Evolutionary conservation across 1,140 invertebrate species (phyloP).

Genomic region (Zaprionus gabonicus): DNA sequence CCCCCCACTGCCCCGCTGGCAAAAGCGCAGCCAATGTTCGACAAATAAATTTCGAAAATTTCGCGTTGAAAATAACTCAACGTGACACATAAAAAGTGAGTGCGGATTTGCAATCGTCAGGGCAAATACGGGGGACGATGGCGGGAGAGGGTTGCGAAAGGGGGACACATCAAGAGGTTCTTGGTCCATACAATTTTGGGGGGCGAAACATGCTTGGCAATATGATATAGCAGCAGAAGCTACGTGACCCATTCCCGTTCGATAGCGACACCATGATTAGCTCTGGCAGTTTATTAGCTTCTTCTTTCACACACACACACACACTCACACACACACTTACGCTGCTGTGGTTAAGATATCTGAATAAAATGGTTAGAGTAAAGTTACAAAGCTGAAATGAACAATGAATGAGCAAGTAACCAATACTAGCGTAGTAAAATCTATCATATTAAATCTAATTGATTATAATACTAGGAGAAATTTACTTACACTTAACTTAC

Average conservation of each 20-base stretch:
- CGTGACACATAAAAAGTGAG: constrained; percentile 61
- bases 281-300: constrained; percentile 31
- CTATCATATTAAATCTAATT: too few relatives aligned
- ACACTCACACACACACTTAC: not conserved
- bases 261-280: constrained; percentile 41
- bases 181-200: constrained; percentile 13
- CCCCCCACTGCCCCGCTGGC: too few relatives aligned
- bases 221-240: constrained; percentile 13
- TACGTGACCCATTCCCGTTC: constrained; percentile 31
- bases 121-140: not conserved
- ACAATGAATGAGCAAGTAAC: too few relatives aligned
- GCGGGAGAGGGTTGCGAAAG: too few relatives aligned
- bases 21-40: constrained; percentile 64
- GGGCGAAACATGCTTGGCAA: constrained; percentile 20
- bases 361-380: not conserved
- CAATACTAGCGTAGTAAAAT: too few relatives aligned
- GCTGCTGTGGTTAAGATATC: not conserved
- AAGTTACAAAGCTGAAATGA: too few relatives aligned
- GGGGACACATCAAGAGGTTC: not conserved
- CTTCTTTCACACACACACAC: constrained; percentile 2
- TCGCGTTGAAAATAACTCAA: constrained; percentile 78
- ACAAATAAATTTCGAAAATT: constrained; percentile 74
- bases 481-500: too few relatives aligned
- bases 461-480: too few relatives aligned
- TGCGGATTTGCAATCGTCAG: constrained; percentile 32